Evolutionary conservation across 2,113 vertebrate species (phyloP), one percentile per base, ranked within the genome.

Genomic region (Eonycteris spelaea): DNA sequence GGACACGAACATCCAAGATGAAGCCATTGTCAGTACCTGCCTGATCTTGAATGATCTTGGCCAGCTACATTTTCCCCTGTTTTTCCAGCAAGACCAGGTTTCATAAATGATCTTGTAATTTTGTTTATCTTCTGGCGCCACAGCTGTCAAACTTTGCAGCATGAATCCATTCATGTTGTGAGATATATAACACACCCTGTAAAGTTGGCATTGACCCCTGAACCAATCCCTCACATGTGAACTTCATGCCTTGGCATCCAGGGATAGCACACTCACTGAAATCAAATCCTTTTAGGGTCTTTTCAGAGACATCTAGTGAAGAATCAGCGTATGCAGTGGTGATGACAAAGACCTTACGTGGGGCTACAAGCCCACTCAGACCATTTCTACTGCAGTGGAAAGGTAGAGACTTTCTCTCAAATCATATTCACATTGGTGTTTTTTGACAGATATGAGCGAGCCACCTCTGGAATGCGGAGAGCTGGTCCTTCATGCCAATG

Each of bases 111-210:
- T 93, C 94, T 93, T 95, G 55, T 80, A 82, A 57, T 78, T 95
- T 71, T 93, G 93, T 97, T 93, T 97, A 87, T 92, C 96, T 96
- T 80, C 86, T 96, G 95, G 95, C 3, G 8, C 92, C 96, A 95
- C 35, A 55, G 38, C 71, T 94, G 78, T 94, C 92, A 97, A 90
- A 63, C 59, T 79, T 80, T 57, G 55, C 43, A 97, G 84, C 87
- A 74, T 45, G 83, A 97, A 90, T 90, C 95, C 63, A 91, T 86
- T 95, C 68, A 67, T 68, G 79, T 90, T 84, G 90, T 61, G 91
- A 97, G 79, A 97, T 43, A 65, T 1, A 40, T 68, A 84, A 87
- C 65, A 89, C 48, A 94, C 61, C 84, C 73, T 1, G 65, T 45
- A 68, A 95, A 94, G 70, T 35, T 96, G 95, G 93, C 95, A 70